Conservation (phyloP, 2,888 invertebrate species). For the Synanthedon formicaeformis region DNA sequence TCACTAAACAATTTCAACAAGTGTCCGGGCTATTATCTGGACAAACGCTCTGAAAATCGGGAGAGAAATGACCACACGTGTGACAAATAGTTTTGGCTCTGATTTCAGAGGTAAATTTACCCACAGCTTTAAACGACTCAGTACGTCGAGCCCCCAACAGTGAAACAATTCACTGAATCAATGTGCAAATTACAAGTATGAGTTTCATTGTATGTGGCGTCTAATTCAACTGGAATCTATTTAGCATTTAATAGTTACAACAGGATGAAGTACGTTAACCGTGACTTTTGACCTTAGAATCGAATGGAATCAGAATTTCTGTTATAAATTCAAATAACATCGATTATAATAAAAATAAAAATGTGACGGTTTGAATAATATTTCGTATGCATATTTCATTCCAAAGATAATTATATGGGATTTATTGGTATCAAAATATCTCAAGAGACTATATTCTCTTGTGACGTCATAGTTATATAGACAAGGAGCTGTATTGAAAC, state of each 20-base stretch:
- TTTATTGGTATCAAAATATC: no score
- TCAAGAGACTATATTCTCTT: no score
- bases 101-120: not conserved
- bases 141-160: not conserved
- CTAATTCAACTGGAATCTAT: no score
- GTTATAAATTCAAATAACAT: not conserved
- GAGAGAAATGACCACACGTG: constrained; percentile 9
- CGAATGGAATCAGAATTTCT: not conserved
- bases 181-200: no score
- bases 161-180: not conserved
- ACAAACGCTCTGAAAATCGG: constrained; percentile 14
- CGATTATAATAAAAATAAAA: no score
- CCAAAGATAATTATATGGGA: no score
- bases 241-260: no score
- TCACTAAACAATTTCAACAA: constrained; percentile 3
- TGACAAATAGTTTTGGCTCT: constrained; percentile 12
- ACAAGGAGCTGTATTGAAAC: no score
- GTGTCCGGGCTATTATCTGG: constrained; percentile 20
- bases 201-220: no score
- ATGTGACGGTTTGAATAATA: no score
- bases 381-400: no score
- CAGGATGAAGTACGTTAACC: not conserved
- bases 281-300: not conserved
- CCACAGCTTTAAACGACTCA: not conserved
- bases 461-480: no score